Evolutionary conservation across 2,113 vertebrate genomes (phyloP), one percentile per base, ranked within the genome.

Genomic region (Nothoprocta perdicaria): DNA sequence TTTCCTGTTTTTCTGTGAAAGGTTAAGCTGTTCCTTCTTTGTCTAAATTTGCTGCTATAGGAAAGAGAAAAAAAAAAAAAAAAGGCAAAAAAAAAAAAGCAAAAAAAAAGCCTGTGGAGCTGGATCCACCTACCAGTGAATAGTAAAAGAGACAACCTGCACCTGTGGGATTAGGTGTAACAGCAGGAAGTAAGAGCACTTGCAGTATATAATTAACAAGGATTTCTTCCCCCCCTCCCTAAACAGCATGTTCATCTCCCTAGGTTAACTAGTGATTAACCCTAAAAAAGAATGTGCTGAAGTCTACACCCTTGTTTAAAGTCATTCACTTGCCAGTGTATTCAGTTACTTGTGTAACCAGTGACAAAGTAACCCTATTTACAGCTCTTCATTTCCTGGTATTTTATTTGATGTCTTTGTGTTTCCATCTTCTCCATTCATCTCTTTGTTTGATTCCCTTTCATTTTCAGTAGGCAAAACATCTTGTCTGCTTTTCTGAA

Each of bases 241-340:
- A 90, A 98, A 94, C 94, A 92, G 86, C 86, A 50, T 96, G 94
- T 97, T 98, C 98, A 97, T 97, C 97, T 96, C 96, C 95, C 95
- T 97, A 96, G 96, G 96, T 98, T 98, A 98, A 98, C 98, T 96
- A 96, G 98, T 98, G 97, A 99, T 99, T 98, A 98, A 98, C 92
- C 85, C 91, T 95, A 90, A 89, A 90, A 96, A 96, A 95, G 95
- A 97, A 96, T 90, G 83, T 96, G 76, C 94, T 96, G 94, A 92
- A 95, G 96, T 94, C 93, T 97, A 93, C 96, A 97, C 93, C 95
- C 95, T 95, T 95, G 63, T 97, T 97, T 96, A 96, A 96, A 93
- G 89, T 96, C 89, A 86, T 92, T 96, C 84, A 90, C 80, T 93
- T 38, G 2, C 78, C 84, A 67, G 72, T 85, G 91, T 96, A 95